Base-by-base conservation (phyloP, 2,113 vertebrate species). In the Danionella cerebrum region DNA sequence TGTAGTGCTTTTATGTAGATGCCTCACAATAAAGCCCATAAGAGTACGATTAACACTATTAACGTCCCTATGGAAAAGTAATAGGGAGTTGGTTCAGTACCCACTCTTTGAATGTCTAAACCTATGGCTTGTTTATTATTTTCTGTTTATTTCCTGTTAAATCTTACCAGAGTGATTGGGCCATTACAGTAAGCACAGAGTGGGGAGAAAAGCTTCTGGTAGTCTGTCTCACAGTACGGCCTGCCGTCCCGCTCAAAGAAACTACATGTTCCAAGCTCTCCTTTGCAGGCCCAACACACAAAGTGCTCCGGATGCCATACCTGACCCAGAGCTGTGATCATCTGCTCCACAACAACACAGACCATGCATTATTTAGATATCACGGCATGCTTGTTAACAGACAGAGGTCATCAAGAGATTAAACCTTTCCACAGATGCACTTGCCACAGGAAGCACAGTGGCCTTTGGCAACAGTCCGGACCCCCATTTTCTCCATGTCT, bases 301-400 rank as follows among this genome's bases (percentile, higher is more conserved):
- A 97, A 98, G 81, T 98, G 95, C 45, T 95, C 92, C 0, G 91
- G 90, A 45, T 95, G 94, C 93, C 95, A 97, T 0, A 85, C 83
- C 52, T 85, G 73, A 25, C 93, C 94, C 58, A 98, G 82, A 0
- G 91, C 94, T 0, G 91, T 91, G 73, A 95, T 82, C 59, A 93
- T 84, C 95, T 98, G 60, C 0, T 44, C 1, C 1, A 31, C 4
- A 35, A 11, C 2, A 36, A 57, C 16, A 36, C 8, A 48, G 5
- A 18, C 18, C n/a, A n/a, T n/a, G n/a, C n/a, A 33, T 33, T 33
- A 33, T 9, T 6, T 9, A 2, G 1, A 1, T 33, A 33, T 33
- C 5, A 33, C 29, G 1, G 9, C 1, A 33, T 3, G 9, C 5
- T 6, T 33, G 29, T 33, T 6, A 1, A 33, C 5, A 33, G 9